Percentiles rank a stretch among this genome's conserved stretches.
Conservation (phyloP, 2,888 invertebrate genomes). For the Griposia aprilina region DNA sequence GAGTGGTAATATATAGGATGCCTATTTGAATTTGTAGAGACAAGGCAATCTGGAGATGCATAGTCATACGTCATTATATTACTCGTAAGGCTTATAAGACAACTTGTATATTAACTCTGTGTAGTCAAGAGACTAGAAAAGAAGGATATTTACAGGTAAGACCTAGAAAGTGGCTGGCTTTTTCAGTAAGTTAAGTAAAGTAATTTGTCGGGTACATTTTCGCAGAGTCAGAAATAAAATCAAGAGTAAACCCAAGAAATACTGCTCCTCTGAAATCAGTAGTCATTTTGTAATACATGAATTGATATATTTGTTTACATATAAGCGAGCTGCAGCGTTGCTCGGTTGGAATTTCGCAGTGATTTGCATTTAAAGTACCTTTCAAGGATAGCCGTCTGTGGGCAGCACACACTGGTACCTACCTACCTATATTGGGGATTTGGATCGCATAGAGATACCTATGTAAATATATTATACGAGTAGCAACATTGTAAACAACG, state of each 20-base stretch:
- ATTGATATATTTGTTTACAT: slow-evolving; percentile 52
- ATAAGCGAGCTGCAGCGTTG: slow-evolving; percentile 38
- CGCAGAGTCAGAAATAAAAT: not conserved
- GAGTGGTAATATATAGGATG: slow-evolving; percentile 1
- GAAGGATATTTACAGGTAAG: not conserved
- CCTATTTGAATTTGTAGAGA: not conserved
- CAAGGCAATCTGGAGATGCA: not conserved
- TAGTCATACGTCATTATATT: not conserved
- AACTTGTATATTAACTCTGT: not conserved
- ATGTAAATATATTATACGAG: slow-evolving; percentile 43
- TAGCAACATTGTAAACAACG: slow-evolving; percentile 68
- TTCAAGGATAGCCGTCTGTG: slow-evolving; percentile 77
- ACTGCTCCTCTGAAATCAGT: slow-evolving; percentile 4
- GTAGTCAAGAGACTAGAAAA: not conserved
- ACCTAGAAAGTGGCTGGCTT: not conserved
- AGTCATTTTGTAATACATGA: slow-evolving; percentile 32
- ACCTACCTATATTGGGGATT: slow-evolving; percentile 55
- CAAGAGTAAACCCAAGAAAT: not conserved
- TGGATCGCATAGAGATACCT: slow-evolving; percentile 61
- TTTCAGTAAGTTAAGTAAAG: not conserved
- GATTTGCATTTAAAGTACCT: slow-evolving; percentile 85
- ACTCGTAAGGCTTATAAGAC: not conserved
- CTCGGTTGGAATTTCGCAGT: slow-evolving; percentile 75
- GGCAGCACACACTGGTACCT: slow-evolving; percentile 60
- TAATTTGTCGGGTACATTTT: not conserved